Percentiles rank a stretch among this genome's conserved stretches.
These are phyloP conservation scores for Metellina segmentata DNA, from an alignment of 2,888 invertebrate species.

Conservation along the genomic window DNA sequence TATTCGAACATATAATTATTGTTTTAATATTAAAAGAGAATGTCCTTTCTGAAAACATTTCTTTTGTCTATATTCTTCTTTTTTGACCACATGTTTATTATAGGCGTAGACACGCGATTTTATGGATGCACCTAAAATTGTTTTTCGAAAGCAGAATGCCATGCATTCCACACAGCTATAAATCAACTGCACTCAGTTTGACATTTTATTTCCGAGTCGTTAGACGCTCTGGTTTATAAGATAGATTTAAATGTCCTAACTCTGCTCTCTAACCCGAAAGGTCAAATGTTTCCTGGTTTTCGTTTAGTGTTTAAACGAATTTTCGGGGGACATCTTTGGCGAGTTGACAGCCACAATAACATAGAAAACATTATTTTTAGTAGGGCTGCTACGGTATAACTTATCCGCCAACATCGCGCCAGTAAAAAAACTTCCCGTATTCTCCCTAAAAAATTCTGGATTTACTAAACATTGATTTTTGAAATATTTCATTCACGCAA, in stretches of 20 bases:
- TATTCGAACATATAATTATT: too few species aligned
- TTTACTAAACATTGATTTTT: too few species aligned
- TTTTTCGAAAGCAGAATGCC: slow-evolving; percentile 10
- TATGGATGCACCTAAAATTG: slow-evolving; percentile 12
- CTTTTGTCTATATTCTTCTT: neutral
- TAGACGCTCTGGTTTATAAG: neutral
- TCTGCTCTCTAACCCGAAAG: slow-evolving; percentile 39
- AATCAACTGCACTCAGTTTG: slow-evolving; percentile 37
- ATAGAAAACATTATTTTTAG: slow-evolving; percentile 30
- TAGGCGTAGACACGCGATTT: neutral
- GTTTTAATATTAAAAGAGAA: too few species aligned
- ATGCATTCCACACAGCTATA: slow-evolving; percentile 12
- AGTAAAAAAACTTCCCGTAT: neutral
- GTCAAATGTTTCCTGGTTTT: slow-evolving; percentile 43
- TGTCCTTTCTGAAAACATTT: too few species aligned
- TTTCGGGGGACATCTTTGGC: slow-evolving; percentile 43
- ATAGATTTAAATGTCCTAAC: slow-evolving; percentile 35
- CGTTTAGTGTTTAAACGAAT: slow-evolving; percentile 45
- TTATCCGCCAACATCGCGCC: slow-evolving; percentile 19
- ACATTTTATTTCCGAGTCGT: slow-evolving; percentile 46
- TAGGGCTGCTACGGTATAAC: neutral
- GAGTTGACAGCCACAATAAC: slow-evolving; percentile 62
- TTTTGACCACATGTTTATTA: neutral
- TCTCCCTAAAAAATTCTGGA: too few species aligned
- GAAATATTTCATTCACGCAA: too few species aligned